These are phyloP conservation scores for Sorex maritimensis DNA, from an alignment of 2,797 vertebrate genomes.

Conservation along the genomic window DNA sequence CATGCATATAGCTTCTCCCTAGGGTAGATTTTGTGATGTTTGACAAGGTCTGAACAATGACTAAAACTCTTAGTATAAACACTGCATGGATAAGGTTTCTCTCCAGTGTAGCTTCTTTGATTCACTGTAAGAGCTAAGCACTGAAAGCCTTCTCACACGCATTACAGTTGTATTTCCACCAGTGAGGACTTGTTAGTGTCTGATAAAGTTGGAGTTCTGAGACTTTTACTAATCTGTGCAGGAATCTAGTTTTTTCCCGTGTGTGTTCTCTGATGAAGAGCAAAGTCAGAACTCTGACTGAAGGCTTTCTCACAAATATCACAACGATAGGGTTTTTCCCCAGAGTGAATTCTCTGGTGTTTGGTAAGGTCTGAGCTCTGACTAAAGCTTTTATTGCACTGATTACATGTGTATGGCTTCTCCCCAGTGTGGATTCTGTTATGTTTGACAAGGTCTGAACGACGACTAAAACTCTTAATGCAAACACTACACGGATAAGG, in stretches of 20 bases:
- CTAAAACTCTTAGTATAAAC: constrained; percentile 79
- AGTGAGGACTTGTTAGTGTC: constrained; percentile 82
- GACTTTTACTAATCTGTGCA: constrained; percentile 84
- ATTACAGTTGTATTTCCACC: constrained; percentile 82
- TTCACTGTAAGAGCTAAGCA: constrained; percentile 87
- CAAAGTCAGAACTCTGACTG: constrained; percentile 85
- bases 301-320: constrained; percentile 84
- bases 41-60: constrained; percentile 69
- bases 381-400: constrained; percentile 86
- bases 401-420: constrained; percentile 83
- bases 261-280: constrained; percentile 87
- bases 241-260: constrained; percentile 76
- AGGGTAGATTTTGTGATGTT: constrained; percentile 76
- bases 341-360: constrained; percentile 86
- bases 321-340: constrained; percentile 85
- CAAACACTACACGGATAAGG: constrained; percentile 83
- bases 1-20: constrained; percentile 73
- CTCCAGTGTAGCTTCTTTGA: constrained; percentile 86
- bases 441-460: constrained; percentile 88
- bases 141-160: constrained; percentile 88
- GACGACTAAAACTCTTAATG: constrained; percentile 86
- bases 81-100: constrained; percentile 84
- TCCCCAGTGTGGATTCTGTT: constrained; percentile 87
- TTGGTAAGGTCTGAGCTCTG: constrained; percentile 88
- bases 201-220: constrained; percentile 79